Conservation (phyloP, 1,140 invertebrate genomes). For the Paraescarpia echinospica region DNA sequence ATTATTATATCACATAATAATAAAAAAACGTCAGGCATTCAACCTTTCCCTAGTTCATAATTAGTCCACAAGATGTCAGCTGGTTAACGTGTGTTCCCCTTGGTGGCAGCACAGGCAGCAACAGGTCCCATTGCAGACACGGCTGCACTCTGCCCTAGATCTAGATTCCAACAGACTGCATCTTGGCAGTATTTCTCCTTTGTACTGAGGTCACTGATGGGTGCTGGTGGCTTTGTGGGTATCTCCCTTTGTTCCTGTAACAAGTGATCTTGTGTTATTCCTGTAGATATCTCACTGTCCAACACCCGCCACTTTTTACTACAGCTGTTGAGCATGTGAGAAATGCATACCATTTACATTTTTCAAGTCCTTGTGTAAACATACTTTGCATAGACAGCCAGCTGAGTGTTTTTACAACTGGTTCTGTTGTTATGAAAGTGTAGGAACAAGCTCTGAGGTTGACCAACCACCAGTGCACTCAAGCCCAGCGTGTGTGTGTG, state of each 20-base stretch:
- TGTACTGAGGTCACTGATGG: not conserved
- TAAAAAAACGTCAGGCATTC: not conserved
- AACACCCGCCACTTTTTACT: not conserved
- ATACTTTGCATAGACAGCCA: not conserved
- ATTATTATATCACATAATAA: too few relatives aligned
- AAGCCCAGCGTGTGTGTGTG: too few relatives aligned
- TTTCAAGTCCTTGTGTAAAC: not conserved
- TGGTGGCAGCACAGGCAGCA: not conserved
- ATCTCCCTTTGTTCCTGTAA: not conserved
- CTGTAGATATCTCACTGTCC: not conserved
- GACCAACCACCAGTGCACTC: not conserved
- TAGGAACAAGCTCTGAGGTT: not conserved
- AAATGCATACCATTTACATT: not conserved
- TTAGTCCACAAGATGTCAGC: not conserved
- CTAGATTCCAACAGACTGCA: not conserved
- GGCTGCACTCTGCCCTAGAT: not conserved
- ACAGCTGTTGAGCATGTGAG: not conserved
- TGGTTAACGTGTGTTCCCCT: not conserved
- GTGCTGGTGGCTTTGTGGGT: not conserved
- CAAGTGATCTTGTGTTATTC: not conserved
- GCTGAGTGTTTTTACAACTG: not conserved
- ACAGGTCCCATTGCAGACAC: not conserved
- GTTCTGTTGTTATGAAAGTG: not conserved
- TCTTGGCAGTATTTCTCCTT: not conserved
- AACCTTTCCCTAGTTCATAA: not conserved